These are phyloP conservation scores for Nasonia giraulti DNA, from an alignment of 1,140 invertebrate genomes.

Conservation along the genomic window DNA sequence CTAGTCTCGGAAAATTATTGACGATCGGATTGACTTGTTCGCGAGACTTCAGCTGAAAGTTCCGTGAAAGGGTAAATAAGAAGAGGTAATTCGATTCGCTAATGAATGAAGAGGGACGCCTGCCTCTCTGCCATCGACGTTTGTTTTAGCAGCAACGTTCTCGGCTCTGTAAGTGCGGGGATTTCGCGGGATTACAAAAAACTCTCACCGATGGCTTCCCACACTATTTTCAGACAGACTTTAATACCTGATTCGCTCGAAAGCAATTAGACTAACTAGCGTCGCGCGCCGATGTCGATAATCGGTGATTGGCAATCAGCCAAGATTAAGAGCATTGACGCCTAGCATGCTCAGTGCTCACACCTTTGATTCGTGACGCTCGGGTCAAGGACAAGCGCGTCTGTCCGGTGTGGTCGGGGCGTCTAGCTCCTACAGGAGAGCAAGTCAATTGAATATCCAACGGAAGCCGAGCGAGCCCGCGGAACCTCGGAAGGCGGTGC, in stretches of 20 bases:
- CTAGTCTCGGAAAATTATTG: neutral
- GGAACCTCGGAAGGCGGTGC: neutral
- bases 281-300: too few species aligned
- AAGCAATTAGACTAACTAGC: too few species aligned
- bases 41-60: too few species aligned
- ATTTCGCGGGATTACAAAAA: too few species aligned
- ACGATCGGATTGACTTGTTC: neutral
- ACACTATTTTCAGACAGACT: too few species aligned
- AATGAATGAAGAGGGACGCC: too few species aligned
- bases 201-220: too few species aligned
- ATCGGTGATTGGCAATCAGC: neutral
- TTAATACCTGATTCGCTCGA: too few species aligned
- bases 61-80: slow-evolving; percentile 5
- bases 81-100: neutral
- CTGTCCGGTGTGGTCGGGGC: neutral
- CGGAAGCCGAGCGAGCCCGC: neutral
- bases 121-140: too few species aligned
- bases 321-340: neutral
- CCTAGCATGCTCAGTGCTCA: neutral
- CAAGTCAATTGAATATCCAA: neutral
- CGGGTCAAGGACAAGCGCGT: neutral
- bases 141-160: too few species aligned
- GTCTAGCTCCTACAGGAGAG: neutral
- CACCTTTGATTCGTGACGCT: neutral
- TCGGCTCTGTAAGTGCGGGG: too few species aligned